phyloP scores from a whole-genome alignment of 2,113 vertebrate genomes.

The Callionymus lyra region DNA sequence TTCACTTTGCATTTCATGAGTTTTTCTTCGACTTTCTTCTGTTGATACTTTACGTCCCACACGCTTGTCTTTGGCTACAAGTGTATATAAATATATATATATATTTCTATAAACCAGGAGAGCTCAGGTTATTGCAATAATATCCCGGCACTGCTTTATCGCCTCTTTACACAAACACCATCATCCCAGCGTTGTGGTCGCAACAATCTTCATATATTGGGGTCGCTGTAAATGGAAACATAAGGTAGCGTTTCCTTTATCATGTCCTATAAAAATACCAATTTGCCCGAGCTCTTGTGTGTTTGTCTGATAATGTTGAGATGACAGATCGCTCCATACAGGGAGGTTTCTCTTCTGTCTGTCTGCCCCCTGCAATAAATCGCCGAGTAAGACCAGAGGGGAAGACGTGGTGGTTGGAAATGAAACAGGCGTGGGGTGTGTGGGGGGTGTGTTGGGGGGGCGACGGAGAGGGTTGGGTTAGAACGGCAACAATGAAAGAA shows the following conservation, averaged over 20 bases:
- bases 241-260: conserved; percentile 94
- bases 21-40: too few relatives aligned
- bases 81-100: too few relatives aligned
- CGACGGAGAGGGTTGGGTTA: not conserved
- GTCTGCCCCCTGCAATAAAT: conserved; percentile 69
- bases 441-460: too few relatives aligned
- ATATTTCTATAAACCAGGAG: too few relatives aligned
- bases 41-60: too few relatives aligned
- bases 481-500: conserved; percentile 16
- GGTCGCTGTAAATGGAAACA: conserved; percentile 88
- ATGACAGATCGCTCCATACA: conserved; percentile 88
- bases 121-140: too few relatives aligned
- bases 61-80: too few relatives aligned
- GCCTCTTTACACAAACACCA: not conserved
- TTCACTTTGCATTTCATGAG: too few relatives aligned
- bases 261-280: conserved; percentile 94
- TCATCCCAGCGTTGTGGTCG: too few relatives aligned
- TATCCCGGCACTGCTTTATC: too few relatives aligned
- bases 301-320: conserved; percentile 88
- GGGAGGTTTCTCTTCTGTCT: conserved; percentile 81
- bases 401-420: conserved; percentile 8
- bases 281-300: conserved; percentile 88
- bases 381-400: conserved; percentile 51
- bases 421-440: too few relatives aligned
- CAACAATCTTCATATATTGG: conserved; percentile 51